These are phyloP conservation scores for Pogonognathellus flavescens DNA, from an alignment of 1,140 invertebrate genomes.

Conservation along the genomic window DNA sequence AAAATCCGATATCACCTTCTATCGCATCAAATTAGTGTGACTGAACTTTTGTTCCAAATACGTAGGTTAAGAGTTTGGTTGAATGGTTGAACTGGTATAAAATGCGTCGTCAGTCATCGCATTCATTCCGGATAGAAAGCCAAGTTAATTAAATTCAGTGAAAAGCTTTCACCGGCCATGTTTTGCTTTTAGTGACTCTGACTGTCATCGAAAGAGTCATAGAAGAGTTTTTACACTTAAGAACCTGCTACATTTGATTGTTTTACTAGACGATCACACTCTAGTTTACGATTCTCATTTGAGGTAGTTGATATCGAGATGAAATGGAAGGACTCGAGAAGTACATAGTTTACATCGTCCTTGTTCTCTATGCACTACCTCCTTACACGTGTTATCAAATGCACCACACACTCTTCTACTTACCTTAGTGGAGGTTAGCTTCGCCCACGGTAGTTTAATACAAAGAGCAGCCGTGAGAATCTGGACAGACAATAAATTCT, in stretches of 20 bases:
- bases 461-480: conserved; percentile 35
- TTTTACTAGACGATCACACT: not conserved
- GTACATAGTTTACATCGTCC: too few species aligned
- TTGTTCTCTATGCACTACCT: too few species aligned
- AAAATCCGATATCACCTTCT: too few species aligned
- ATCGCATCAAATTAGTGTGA: too few species aligned
- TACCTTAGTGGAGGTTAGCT: not conserved
- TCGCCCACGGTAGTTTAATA: not conserved
- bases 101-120: not conserved
- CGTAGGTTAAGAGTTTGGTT: not conserved
- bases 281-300: conserved; percentile 4
- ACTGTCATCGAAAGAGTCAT: conserved; percentile 13
- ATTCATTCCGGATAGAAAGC: not conserved
- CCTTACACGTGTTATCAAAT: not conserved
- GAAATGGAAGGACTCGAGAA: not conserved
- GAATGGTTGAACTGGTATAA: not conserved
- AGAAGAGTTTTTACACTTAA: conserved; percentile 1
- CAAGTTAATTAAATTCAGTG: conserved; percentile 27
- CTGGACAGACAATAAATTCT: conserved; percentile 44
- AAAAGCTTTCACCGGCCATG: conserved; percentile 13
- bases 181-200: conserved; percentile 12
- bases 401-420: not conserved
- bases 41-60: too few species aligned
- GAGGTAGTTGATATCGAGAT: not conserved
- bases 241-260: not conserved